Conservation (phyloP, 1,140 invertebrate genomes). For the Macrosteles quadrilineatus region DNA sequence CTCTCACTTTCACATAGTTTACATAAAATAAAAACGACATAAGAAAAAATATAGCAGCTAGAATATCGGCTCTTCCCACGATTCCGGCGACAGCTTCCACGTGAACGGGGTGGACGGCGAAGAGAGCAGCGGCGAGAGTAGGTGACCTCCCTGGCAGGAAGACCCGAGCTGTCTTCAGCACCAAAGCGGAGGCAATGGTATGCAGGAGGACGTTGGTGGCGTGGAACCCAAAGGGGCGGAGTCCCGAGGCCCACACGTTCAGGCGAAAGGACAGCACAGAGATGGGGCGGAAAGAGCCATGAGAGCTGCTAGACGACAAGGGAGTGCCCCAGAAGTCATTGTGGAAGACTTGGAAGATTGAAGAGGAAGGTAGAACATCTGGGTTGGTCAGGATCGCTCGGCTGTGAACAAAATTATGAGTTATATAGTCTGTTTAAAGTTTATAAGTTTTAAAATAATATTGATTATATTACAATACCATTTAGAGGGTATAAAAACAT, state of each 20-base stretch:
- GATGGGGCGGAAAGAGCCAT: constrained; percentile 94
- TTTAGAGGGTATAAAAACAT: too few relatives aligned
- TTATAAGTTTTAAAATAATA: background rate
- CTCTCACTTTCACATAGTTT: constrained; percentile 52
- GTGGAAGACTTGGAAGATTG: constrained; percentile 58
- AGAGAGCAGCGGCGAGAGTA: constrained; percentile 83
- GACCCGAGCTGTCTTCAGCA: constrained; percentile 62
- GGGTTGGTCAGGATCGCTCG: constrained; percentile 87
- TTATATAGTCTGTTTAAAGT: background rate
- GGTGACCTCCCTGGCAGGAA: constrained; percentile 52
- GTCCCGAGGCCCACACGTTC: constrained; percentile 79
- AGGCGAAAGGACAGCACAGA: constrained; percentile 92
- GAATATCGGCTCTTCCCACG: constrained; percentile 91
- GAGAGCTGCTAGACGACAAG: constrained; percentile 79
- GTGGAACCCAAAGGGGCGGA: constrained; percentile 82
- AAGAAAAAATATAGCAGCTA: constrained; percentile 89
- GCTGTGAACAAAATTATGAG: constrained; percentile 53
- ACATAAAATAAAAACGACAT: constrained; percentile 83
- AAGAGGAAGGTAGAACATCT: constrained; percentile 74
- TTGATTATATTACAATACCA: too few relatives aligned
- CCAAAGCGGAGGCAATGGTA: constrained; percentile 74
- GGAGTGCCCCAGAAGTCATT: constrained; percentile 95
- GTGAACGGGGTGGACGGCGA: constrained; percentile 95
- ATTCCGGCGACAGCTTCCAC: constrained; percentile 96
- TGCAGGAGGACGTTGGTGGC: constrained; percentile 82